These are phyloP conservation scores for Atractosteus spatula DNA, from an alignment of 2,113 vertebrate species.

Conservation along the genomic window DNA sequence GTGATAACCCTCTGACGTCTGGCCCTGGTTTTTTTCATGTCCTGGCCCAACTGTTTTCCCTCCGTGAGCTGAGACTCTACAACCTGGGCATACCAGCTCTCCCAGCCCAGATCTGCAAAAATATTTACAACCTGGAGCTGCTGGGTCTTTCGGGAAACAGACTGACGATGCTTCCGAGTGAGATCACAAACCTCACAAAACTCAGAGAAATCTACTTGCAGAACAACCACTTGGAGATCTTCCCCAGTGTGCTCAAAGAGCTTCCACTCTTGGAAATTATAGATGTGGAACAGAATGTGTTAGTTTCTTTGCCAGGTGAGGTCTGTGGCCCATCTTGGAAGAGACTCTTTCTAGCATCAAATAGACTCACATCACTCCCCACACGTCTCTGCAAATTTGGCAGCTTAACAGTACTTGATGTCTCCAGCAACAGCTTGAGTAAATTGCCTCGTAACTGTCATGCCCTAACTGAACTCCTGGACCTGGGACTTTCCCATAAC, in stretches of 20 bases:
- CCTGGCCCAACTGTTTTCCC: constrained; percentile 30
- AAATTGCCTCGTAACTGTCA: constrained; percentile 27
- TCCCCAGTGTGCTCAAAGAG: constrained; percentile 48
- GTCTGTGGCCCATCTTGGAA: constrained; percentile 29
- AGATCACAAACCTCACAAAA: constrained; percentile 51
- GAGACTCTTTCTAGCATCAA: constrained; percentile 53
- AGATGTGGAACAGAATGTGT: constrained; percentile 53
- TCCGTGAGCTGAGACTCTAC: constrained; percentile 54
- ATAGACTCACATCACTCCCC: constrained; percentile 40
- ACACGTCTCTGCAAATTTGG: constrained; percentile 40
- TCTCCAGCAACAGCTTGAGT: constrained; percentile 39
- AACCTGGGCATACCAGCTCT: constrained; percentile 29
- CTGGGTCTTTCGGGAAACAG: constrained; percentile 52
- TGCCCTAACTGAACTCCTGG: constrained; percentile 22
- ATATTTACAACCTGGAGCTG: constrained; percentile 46
- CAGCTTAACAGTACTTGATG: constrained; percentile 35
- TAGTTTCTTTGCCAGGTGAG: constrained; percentile 46
- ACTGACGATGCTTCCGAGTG: constrained; percentile 45
- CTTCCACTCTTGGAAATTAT: constrained; percentile 50
- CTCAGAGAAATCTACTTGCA: constrained; percentile 59
- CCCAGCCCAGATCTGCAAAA: constrained; percentile 47
- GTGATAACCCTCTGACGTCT: constrained; percentile 40
- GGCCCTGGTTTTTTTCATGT: not conserved
- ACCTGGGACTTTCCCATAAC: constrained; percentile 41
- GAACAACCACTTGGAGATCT: constrained; percentile 44